Evolutionary conservation across 1,140 invertebrate species (phyloP).

Genomic region (Ceratina australensis): DNA sequence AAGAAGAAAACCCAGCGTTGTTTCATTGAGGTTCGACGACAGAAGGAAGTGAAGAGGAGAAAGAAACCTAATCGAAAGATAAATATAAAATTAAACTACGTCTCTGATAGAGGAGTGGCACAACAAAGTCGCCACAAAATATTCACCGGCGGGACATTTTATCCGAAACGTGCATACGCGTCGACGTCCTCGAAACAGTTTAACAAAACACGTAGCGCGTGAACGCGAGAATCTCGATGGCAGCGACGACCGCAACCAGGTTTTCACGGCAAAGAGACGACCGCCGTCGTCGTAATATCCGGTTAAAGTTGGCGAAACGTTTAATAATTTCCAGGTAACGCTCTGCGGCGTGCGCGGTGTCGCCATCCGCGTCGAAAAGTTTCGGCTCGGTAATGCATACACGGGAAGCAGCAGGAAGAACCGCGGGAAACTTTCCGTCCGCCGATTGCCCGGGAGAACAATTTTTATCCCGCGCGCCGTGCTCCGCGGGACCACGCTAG

Average conservation of each 20-base stretch:
- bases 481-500: neutral
- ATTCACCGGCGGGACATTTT: neutral
- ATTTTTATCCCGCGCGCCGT: slow-evolving; percentile 41
- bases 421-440: slow-evolving; percentile 22
- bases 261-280: neutral
- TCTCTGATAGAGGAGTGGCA: no score
- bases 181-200: neutral
- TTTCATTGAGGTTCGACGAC: no score
- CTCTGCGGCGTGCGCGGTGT: neutral
- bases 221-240: slow-evolving; percentile 5
- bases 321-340: slow-evolving; percentile 32
- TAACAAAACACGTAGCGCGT: neutral
- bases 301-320: slow-evolving; percentile 9
- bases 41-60: no score
- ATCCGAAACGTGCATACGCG: neutral
- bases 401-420: neutral
- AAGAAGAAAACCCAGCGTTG: no score
- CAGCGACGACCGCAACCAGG: neutral
- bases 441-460: slow-evolving; percentile 15
- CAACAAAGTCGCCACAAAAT: no score
- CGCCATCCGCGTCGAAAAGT: slow-evolving; percentile 2
- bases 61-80: no score
- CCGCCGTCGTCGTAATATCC: slow-evolving; percentile 26
- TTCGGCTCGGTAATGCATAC: slow-evolving; percentile 13
- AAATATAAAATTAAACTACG: no score